Evolutionary conservation across 2,113 vertebrate genomes (phyloP).

Genomic region (Nerophis ophidion): DNA sequence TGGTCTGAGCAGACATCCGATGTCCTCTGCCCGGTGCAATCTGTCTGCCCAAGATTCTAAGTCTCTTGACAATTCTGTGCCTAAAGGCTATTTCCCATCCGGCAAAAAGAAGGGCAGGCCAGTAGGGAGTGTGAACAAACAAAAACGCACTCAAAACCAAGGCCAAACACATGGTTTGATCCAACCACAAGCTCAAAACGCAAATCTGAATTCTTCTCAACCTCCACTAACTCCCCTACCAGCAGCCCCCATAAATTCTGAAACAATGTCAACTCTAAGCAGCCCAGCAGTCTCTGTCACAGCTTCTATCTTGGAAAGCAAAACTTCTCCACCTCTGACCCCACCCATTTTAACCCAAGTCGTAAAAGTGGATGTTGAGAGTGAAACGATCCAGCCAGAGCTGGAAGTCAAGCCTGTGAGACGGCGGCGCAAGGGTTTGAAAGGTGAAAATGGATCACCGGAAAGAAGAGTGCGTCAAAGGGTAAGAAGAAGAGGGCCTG

Average conservation of each 20-base stretch:
- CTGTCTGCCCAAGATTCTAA: slow-evolving; percentile 65
- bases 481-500: slow-evolving; percentile 52
- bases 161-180: slow-evolving; percentile 63
- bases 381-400: slow-evolving; percentile 68
- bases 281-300: slow-evolving; percentile 18
- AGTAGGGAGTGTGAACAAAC: slow-evolving; percentile 96
- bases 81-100: slow-evolving; percentile 96
- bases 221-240: slow-evolving; percentile 32
- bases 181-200: slow-evolving; percentile 42
- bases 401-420: slow-evolving; percentile 67
- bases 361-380: slow-evolving; percentile 64
- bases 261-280: slow-evolving; percentile 19
- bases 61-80: slow-evolving; percentile 66
- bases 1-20: slow-evolving; percentile 63
- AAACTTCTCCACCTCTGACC: slow-evolving; percentile 44
- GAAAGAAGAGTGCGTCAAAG: slow-evolving; percentile 61
- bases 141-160: slow-evolving; percentile 77
- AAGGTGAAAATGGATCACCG: slow-evolving; percentile 63
- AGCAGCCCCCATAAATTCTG: slow-evolving; percentile 21
- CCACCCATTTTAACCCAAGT: slow-evolving; percentile 59
- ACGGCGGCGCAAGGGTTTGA: slow-evolving; percentile 77
- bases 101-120: slow-evolving; percentile 97
- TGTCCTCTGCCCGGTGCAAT: slow-evolving; percentile 59
- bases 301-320: slow-evolving; percentile 33
- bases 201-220: slow-evolving; percentile 17